These are phyloP conservation scores for Atta colombica DNA, from an alignment of 1,140 invertebrate genomes.

Conservation along the genomic window DNA sequence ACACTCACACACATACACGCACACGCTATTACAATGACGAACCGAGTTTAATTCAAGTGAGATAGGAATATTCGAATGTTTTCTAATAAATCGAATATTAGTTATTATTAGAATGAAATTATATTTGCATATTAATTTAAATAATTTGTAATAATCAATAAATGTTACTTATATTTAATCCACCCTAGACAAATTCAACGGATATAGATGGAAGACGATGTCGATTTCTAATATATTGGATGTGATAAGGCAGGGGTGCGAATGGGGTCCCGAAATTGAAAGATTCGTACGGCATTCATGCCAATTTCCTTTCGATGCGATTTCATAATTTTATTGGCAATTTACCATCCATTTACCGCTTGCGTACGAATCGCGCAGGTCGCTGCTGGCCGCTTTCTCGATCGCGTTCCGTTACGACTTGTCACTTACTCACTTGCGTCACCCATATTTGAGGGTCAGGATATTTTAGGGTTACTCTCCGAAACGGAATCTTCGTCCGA, in stretches of 20 bases:
- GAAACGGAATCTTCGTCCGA: slow-evolving; percentile 77
- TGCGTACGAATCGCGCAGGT: slow-evolving; percentile 63
- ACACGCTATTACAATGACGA: neutral
- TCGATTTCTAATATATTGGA: slow-evolving; percentile 55
- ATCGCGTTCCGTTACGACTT: slow-evolving; percentile 64
- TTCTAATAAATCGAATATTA: neutral
- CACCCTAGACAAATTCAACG: neutral
- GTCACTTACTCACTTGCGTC: slow-evolving; percentile 38
- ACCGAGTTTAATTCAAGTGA: neutral
- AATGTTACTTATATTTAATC: neutral
- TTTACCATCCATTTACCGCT: slow-evolving; percentile 80
- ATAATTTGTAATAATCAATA: neutral
- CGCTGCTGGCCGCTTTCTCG: slow-evolving; percentile 54
- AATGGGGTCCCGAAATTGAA: slow-evolving; percentile 82
- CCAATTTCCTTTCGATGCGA: slow-evolving; percentile 84
- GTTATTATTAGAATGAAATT: neutral
- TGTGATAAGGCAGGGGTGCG: slow-evolving; percentile 55
- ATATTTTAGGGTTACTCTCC: slow-evolving; percentile 76
- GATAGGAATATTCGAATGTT: neutral
- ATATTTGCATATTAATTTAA: neutral
- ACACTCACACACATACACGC: neutral
- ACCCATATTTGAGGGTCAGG: slow-evolving; percentile 58
- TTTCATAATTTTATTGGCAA: slow-evolving; percentile 85
- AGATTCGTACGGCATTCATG: slow-evolving; percentile 82
- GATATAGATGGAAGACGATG: slow-evolving; percentile 52